Base-by-base conservation (phyloP, 1,140 invertebrate genomes). In the Diprion similis region DNA sequence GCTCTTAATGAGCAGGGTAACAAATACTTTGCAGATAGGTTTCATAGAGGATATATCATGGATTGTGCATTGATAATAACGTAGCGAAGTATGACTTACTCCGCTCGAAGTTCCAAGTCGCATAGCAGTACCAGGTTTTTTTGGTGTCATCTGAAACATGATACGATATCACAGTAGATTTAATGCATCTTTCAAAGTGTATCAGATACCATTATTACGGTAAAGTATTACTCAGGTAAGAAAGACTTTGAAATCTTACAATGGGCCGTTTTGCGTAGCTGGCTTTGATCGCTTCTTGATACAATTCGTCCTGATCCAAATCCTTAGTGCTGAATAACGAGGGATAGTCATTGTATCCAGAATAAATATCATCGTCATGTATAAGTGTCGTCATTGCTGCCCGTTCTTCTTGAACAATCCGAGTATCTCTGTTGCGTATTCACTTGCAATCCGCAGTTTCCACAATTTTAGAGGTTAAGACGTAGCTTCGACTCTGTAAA, bases 281-380 rank as follows among this genome's bases (percentile, higher is more conserved):
- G 66, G 90, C 89, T 76, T 86, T 86, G 10, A 93, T 87, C 69
- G 91, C 90, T 81, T 92, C 89, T 75, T 92, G 91, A 79, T 93
- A 92, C 68, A 86, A 88, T 78, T 91, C 89, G 87, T 94, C 93
- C 79, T 92, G 88, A 71, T 91, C 89, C 51, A 94, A 84, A 86
- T 92, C 90, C 85, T 92, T 90, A 18, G 90, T 92, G 77, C 90
- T 91, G 45, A 93, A 90, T 18, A 86, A 88, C 10, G 91, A 89
- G 77, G 92, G 89, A 78, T 91, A 92, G 74, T 93, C 92, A 87
- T 93, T 92, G 78, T 92, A 94, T 45, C 92, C 93, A 48, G 88
- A 87, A 84, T 94, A 94, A 68, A 93, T 83, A 81, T 93, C 92
- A 76, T 92, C 91, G 11, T 59, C 51, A 59, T 59, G 11, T 17